Percentiles rank a stretch among this genome's conserved stretches.
phyloP scores from a whole-genome alignment of 2,888 invertebrate species.

The Omphaloscelis lunosa region DNA sequence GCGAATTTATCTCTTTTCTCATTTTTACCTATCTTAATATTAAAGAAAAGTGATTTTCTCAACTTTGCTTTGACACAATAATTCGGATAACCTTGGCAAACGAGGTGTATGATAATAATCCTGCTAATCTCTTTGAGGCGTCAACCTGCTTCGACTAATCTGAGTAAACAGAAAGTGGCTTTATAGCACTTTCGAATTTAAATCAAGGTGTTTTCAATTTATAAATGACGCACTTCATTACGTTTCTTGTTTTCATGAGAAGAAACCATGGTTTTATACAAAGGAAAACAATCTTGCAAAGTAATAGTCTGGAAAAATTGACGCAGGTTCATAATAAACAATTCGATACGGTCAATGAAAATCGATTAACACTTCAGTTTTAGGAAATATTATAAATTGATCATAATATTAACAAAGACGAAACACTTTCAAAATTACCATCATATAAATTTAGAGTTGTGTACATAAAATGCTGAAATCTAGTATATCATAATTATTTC shows the following conservation, averaged over 20 bases:
- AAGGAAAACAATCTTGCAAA: neutral
- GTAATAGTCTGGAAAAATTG: neutral
- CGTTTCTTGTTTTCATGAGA: neutral
- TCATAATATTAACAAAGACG: neutral
- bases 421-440: no score
- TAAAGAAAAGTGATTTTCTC: no score
- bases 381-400: neutral
- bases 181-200: neutral
- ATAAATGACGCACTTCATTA: neutral
- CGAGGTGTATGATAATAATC: conserved; percentile 18
- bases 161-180: conserved; percentile 13
- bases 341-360: neutral
- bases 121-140: neutral
- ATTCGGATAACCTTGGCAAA: neutral
- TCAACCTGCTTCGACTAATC: conserved; percentile 13
- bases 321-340: neutral
- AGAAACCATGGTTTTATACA: neutral
- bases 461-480: neutral
- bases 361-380: no score
- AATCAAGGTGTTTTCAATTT: conserved; percentile 7
- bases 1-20: no score
- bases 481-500: no score
- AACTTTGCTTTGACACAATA: no score
- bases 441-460: no score
- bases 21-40: no score